Conservation (phyloP, 2,113 vertebrate species). For the Isichthys henryi region DNA sequence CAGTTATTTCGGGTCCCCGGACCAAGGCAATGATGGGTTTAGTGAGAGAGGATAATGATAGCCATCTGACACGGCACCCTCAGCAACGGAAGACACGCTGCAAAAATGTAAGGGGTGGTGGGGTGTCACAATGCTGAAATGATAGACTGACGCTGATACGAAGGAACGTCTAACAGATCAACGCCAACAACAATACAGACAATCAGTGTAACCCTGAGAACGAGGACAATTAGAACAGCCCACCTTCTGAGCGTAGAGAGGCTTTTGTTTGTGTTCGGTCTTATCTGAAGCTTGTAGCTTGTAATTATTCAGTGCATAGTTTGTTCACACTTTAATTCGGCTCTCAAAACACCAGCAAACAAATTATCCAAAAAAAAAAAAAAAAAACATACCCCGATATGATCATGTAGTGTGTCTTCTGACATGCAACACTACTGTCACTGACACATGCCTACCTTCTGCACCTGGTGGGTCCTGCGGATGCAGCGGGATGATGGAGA, state of each 20-base stretch:
- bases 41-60: constrained; percentile 39
- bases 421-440: background rate
- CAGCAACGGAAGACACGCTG: constrained; percentile 13
- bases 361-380: background rate
- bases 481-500: background rate
- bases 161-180: background rate
- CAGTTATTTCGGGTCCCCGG: constrained; percentile 40
- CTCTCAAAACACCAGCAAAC: background rate
- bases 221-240: background rate
- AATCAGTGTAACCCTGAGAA: background rate
- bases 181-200: background rate
- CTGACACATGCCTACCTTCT: background rate
- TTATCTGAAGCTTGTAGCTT: background rate
- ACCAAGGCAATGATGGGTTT: constrained; percentile 39
- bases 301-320: background rate
- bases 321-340: background rate
- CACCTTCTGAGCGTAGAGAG: background rate
- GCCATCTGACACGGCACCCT: constrained; percentile 20
- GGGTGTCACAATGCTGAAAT: background rate
- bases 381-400: background rate
- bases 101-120: constrained; percentile 9
- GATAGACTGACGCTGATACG: background rate
- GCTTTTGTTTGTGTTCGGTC: background rate
- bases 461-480: background rate
- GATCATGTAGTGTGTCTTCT: background rate